These are phyloP conservation scores for Aelia acuminata DNA, from an alignment of 2,888 invertebrate species.

Conservation along the genomic window DNA sequence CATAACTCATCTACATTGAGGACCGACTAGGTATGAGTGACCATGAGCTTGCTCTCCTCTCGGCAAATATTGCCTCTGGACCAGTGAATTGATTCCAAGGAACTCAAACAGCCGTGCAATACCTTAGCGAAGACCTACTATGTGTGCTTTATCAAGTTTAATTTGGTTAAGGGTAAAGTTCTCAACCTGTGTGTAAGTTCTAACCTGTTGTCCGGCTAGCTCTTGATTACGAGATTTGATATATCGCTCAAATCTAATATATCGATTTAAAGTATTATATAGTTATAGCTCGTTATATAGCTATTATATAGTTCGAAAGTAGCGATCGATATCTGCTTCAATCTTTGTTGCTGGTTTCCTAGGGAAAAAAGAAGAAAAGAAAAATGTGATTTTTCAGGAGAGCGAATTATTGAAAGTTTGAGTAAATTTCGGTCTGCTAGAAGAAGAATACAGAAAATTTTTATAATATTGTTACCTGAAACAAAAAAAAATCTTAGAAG, in stretches of 20 bases:
- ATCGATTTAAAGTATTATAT: no score
- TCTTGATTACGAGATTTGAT: background rate
- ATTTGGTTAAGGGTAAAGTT: background rate
- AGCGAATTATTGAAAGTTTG: no score
- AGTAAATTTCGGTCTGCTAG: no score
- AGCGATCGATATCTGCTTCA: no score
- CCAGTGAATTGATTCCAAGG: background rate
- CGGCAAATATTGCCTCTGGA: background rate
- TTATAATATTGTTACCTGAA: no score
- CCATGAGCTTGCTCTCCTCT: background rate
- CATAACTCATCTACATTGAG: background rate
- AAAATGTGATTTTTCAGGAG: no score
- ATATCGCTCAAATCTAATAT: background rate
- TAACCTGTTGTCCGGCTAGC: background rate
- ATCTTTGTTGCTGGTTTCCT: no score
- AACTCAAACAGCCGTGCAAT: slow-evolving; percentile 11
- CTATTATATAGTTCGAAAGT: no score
- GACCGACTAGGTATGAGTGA: background rate
- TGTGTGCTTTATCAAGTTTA: background rate
- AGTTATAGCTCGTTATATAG: no score
- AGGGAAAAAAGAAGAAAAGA: no score
- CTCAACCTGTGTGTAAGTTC: background rate
- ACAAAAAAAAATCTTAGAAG: no score
- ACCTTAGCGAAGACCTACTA: background rate
- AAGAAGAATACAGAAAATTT: no score